A percentile compares a stretch with the other conserved stretches of the same genome.
phyloP scores from a whole-genome alignment of 2,113 vertebrate genomes.

The Macrotus californicus region DNA sequence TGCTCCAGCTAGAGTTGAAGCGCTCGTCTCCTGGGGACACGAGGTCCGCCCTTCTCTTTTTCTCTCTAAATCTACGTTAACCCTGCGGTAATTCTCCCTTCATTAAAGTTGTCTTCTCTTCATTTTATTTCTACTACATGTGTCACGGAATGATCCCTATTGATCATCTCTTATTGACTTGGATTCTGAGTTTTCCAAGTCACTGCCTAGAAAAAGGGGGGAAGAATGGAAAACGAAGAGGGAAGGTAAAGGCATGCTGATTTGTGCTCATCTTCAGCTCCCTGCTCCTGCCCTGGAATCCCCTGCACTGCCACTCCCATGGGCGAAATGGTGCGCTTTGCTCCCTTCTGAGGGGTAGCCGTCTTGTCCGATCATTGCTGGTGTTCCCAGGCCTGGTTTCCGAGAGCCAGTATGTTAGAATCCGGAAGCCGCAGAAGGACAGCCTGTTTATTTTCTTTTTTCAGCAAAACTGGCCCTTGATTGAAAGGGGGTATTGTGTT shows the following conservation, averaged over 20 bases:
- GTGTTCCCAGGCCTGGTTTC: fast-evolving
- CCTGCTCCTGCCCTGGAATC: neutral
- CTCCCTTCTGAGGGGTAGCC: neutral
- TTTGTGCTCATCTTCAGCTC: fast-evolving
- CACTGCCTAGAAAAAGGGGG: neutral
- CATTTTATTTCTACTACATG: neutral
- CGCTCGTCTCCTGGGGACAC: neutral
- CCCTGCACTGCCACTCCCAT: fast-evolving
- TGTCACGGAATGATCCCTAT: neutral
- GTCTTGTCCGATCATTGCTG: fast-evolving
- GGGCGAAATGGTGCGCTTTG: fast-evolving
- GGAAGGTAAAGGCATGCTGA: fast-evolving
- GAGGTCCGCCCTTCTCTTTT: neutral
- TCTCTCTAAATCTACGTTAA: neutral
- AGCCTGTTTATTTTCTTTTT: neutral
- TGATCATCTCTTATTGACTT: neutral
- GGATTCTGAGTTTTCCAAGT: neutral
- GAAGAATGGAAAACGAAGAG: neutral
- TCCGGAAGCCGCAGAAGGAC: neutral
- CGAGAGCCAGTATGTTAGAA: neutral
- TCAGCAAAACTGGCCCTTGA: neutral
- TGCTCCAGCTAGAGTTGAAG: neutral
- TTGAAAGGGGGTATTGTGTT: neutral
- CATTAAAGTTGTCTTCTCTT: neutral
- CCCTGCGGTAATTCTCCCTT: neutral